Base-by-base conservation (phyloP, 1,140 invertebrate genomes). In the Trachelipus rathkii region DNA sequence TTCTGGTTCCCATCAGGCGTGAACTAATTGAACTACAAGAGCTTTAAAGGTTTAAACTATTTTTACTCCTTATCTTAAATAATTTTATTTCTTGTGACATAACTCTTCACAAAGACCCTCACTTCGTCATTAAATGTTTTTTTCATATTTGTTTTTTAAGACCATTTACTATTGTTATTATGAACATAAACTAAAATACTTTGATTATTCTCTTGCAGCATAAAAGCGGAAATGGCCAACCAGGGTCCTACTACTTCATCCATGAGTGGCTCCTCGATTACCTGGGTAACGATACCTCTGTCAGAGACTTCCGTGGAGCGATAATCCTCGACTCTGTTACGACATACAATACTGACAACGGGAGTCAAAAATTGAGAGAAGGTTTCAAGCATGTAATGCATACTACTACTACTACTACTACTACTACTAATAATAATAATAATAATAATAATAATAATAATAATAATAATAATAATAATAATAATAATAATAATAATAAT, bases 261-360 rank as follows among this genome's bases (percentile, higher is more conserved):
- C 23, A 74, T 6, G 72, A 74, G 1, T 74, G 72, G 72, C 24
- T 74, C 43, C 15, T 33, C 1, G 43, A 43, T 10, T 24, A 74
- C 15, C 50, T 74, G 10, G 66, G 23, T 5, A 60, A 21, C 4
- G 46, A 74, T 0, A n/a, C 24, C 19, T 60, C 11, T 8, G 19
- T 19, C 11, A 60, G 50, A 60, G 53, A 50, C 50, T 74, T 46
- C 72, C 15, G 11, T 8, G 72, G 72, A 6, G 50, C 72, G n/a
- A 60, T 74, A 50, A 74, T 74, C n/a, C 46, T 74, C 6, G 72
- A 74, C 50, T 74, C 72, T 7, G 66, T 74, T 9, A 66, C 72
- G 13, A 74, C 72, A 0, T 74, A 74, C 72, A 74, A 74, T 46
- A 50, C 72, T 44, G 72, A 21, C 0, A 66, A 53, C 13, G 50